phyloP scores from a whole-genome alignment of 2,113 vertebrate genomes.

The Dermatemys mawii region DNA sequence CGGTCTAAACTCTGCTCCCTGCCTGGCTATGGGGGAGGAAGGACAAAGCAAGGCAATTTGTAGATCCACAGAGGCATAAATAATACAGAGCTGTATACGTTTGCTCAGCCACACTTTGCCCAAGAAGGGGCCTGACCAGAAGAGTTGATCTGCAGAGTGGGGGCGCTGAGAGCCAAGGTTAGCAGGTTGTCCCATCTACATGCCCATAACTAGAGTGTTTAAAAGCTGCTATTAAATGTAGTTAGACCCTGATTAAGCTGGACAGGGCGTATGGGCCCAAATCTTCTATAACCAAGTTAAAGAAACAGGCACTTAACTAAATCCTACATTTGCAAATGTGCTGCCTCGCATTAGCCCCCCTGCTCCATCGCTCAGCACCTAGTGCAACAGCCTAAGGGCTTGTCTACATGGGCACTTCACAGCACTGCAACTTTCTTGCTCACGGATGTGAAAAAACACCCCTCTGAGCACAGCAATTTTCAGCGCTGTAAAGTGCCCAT shows the following conservation, averaged over 20 bases:
- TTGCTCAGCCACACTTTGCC: neutral
- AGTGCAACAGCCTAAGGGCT: neutral
- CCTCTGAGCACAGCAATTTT: too few species aligned
- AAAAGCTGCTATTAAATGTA: neutral
- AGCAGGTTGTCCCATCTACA: neutral
- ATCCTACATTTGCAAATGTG: neutral
- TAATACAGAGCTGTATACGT: neutral
- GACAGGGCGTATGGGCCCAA: neutral
- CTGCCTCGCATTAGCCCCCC: neutral
- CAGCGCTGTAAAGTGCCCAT: too few species aligned
- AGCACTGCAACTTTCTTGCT: too few species aligned
- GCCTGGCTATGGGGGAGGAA: neutral
- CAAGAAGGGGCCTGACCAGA: rapidly evolving
- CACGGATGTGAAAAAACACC: too few species aligned
- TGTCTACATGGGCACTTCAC: too few species aligned
- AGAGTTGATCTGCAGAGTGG: neutral
- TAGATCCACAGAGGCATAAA: neutral
- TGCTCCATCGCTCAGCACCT: neutral
- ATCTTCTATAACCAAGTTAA: neutral
- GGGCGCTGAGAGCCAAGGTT: neutral
- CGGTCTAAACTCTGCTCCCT: neutral
- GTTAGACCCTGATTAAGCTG: neutral
- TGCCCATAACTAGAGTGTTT: neutral
- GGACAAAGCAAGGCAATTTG: rapidly evolving
- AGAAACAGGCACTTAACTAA: neutral